These are phyloP conservation scores for Microctenopoma steveboyesi DNA, from an alignment of 2,797 vertebrate genomes.

Conservation along the genomic window DNA sequence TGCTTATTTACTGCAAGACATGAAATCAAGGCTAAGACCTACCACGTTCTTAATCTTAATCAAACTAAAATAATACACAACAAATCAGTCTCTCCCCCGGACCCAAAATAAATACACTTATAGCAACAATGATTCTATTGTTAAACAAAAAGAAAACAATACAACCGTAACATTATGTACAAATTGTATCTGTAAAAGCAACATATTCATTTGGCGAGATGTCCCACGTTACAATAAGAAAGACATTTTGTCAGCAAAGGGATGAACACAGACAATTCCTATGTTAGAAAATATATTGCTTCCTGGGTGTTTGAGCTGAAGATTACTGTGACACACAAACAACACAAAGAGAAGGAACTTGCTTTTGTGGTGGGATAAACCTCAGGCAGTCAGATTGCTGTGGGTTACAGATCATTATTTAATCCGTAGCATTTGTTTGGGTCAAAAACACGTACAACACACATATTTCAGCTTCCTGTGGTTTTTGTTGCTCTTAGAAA, in stretches of 20 bases:
- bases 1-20: slow-evolving; percentile 68
- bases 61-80: slow-evolving; percentile 48
- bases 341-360: slow-evolving; percentile 53
- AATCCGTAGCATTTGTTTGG: slow-evolving; percentile 25
- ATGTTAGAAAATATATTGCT: slow-evolving; percentile 83
- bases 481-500: slow-evolving; percentile 13
- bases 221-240: slow-evolving; percentile 67
- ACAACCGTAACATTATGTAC: slow-evolving; percentile 80
- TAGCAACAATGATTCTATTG: slow-evolving; percentile 68
- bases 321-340: slow-evolving; percentile 61
- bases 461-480: slow-evolving; percentile 41
- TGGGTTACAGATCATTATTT: slow-evolving; percentile 18
- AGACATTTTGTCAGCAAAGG: slow-evolving; percentile 60
- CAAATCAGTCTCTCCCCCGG: slow-evolving; percentile 48
- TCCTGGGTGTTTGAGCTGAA: slow-evolving; percentile 70
- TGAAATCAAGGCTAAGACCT: slow-evolving; percentile 71
- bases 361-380: slow-evolving; percentile 34
- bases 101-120: slow-evolving; percentile 76
- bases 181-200: slow-evolving; percentile 70
- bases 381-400: slow-evolving; percentile 44
- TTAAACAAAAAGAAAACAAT: slow-evolving; percentile 61
- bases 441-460: slow-evolving; percentile 62
- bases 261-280: slow-evolving; percentile 63
- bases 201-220: slow-evolving; percentile 73
- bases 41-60: slow-evolving; percentile 63